Evolutionary conservation across 2,888 invertebrate species (phyloP), one percentile per base, ranked within the genome.

Genomic region (Drosophila pseudotalamancana): DNA sequence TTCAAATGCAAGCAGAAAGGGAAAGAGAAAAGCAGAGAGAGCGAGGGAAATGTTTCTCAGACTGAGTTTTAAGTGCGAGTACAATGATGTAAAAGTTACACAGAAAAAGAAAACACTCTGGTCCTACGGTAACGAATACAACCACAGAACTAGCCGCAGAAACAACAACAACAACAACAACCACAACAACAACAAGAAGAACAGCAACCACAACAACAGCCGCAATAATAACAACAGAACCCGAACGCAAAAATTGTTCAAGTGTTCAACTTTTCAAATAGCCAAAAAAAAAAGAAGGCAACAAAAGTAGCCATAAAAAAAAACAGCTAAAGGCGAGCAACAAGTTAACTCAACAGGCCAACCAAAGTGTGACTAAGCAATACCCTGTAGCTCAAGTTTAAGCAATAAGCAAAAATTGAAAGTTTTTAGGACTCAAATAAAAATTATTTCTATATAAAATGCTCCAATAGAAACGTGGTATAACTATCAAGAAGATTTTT

Each of bases 51-150:
- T 18, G 9, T 16, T 16, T 21, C 21, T 6, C 25, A n/a, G 31
- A 18, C n/a, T 21, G 11, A 23, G n/a, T 29, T 14, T 43, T 18
- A 5, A 35, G 35, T 6, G 11, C 35, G 35, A 45, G 21, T 11
- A 4, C 14, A 11, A 70, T 64, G 64, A 64, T 69, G 71, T 72
- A 60, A 67, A 64, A 55, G 57, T 62, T 65, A 56, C 60, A 68
- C 49, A 55, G 45, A 62, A 70, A 68, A 48, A 60, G 55, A 71
- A 54, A 49, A 53, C 34, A 43, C 35, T 43, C 21, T 32, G 40
- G 45, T 46, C 71, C 67, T 71, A 73, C 60, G 64, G 74, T 77
- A 83, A 86, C 65, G 53, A 57, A 70, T 78, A 67, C 57, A 77
- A 59, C 56, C 70, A 45, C 49, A 62, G 11, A n/a, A n/a, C n/a